These are phyloP conservation scores for Heteronetta atricapilla DNA, from an alignment of 2,113 vertebrate genomes.

Conservation along the genomic window DNA sequence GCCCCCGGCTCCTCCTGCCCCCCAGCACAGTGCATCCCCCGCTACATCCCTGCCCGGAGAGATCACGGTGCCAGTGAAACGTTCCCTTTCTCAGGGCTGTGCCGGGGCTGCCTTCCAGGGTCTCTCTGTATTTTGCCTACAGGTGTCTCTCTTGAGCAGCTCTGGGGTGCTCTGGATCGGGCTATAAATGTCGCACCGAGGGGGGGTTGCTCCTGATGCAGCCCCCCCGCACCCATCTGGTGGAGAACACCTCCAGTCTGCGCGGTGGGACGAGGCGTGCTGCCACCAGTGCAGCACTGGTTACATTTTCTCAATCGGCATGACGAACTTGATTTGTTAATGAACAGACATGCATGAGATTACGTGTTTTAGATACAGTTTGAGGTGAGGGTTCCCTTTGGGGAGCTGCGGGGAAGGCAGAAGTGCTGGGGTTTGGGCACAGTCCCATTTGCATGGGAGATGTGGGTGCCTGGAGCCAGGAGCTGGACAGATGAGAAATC, in stretches of 20 bases:
- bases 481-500: rapidly evolving
- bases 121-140: not conserved
- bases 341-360: not conserved
- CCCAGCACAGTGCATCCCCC: not conserved
- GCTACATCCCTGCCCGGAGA: not conserved
- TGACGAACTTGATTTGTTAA: slow-evolving; percentile 57
- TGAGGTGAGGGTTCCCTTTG: not conserved
- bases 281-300: not conserved
- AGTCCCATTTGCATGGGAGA: rapidly evolving
- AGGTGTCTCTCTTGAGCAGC: not conserved
- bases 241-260: not conserved
- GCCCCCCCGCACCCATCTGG: not conserved
- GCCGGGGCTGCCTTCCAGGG: not conserved
- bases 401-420: not conserved
- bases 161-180: not conserved
- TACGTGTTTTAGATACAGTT: not conserved
- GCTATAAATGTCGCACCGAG: rapidly evolving
- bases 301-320: slow-evolving; percentile 36
- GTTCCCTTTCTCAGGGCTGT: too few relatives aligned
- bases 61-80: not conserved
- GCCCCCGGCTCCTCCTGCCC: not conserved
- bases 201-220: not conserved
- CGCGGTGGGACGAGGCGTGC: not conserved
- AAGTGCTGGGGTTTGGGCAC: not conserved
- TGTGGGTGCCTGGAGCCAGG: rapidly evolving